Base-by-base conservation (phyloP, 2,888 invertebrate species). In the Nysson spinosus region DNA sequence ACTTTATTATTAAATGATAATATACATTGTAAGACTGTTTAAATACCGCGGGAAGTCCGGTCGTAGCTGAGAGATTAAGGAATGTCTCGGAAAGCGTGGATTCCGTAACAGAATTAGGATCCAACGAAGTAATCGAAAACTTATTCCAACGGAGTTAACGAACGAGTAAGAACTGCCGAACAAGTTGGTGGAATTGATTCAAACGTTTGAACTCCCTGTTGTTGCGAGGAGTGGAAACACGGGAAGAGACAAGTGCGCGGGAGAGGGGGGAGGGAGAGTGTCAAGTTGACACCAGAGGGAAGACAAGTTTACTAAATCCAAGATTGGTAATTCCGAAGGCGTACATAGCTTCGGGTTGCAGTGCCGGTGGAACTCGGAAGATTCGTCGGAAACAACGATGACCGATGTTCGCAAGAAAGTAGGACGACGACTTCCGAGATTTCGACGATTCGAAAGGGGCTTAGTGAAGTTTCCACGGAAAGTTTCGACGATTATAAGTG, bases 381-480 rank as follows among this genome's bases (percentile, higher is more conserved):
- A 61, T 57, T 20, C 40, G 44, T 39, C 30, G 28, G 39, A 37
- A 47, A 40, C 54, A 22, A 47, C 39, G 47, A 12, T 49, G 40
- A 54, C 43, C 60, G 46, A 54, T 40, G 40, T 19, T 20, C 51
- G 20, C 39, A 47, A 51, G 57, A 62, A n/a, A 67, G 44, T 50
- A 47, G 67, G 58, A 47, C 66, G 46, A 32, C n/a, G 40, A 51
- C 47, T 52, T 63, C 26, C 46, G 49, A 49, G 62, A 71, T 63
- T 49, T 55, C 64, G 54, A 71, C 56, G 46, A 55, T 58, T 67
- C 56, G 24, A 32, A 47, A 55, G 35, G n/a, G 61, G 40, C 44
- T 46, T 56, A 47, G n/a, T 42, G 28, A 69, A 72, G 46, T 62
- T 68, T 24, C 11, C 16, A 17, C 1, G 32, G 30, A 51, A 63